These are phyloP conservation scores for Octonoba sinensis DNA, from an alignment of 2,888 invertebrate genomes.

Conservation along the genomic window DNA sequence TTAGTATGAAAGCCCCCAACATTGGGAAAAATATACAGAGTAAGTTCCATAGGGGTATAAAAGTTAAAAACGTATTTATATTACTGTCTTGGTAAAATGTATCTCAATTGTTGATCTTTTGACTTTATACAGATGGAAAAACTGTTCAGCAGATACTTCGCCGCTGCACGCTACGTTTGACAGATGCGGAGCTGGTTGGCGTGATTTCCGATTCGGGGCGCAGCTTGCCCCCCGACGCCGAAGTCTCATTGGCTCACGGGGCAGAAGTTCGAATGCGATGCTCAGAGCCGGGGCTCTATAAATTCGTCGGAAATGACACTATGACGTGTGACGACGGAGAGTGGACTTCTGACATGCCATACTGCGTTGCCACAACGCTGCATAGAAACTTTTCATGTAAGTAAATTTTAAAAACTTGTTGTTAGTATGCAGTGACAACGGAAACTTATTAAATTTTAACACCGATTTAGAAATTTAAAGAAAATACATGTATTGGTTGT, in stretches of 20 bases:
- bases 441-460: too few species aligned
- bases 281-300: conserved; percentile 85
- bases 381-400: conserved; percentile 88
- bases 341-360: conserved; percentile 84
- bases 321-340: conserved; percentile 85
- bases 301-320: conserved; percentile 82
- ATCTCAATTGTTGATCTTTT: too few species aligned
- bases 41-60: too few species aligned
- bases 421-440: not conserved
- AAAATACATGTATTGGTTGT: too few species aligned
- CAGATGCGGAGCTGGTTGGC: conserved; percentile 79
- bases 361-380: conserved; percentile 86
- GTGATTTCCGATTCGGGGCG: conserved; percentile 79
- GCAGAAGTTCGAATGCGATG: conserved; percentile 83
- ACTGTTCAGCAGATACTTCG: conserved; percentile 82
- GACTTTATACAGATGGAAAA: conserved; percentile 76
- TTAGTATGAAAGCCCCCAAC: too few species aligned
- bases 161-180: conserved; percentile 80
- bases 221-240: conserved; percentile 80
- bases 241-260: conserved; percentile 79
- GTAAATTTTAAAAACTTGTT: conserved; percentile 71
- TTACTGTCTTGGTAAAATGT: too few species aligned
- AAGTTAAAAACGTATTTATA: too few species aligned
- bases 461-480: too few species aligned
- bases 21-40: too few species aligned